Evolutionary conservation across 2,888 invertebrate genomes (phyloP).

Genomic region (Chrysodeixis includens): DNA sequence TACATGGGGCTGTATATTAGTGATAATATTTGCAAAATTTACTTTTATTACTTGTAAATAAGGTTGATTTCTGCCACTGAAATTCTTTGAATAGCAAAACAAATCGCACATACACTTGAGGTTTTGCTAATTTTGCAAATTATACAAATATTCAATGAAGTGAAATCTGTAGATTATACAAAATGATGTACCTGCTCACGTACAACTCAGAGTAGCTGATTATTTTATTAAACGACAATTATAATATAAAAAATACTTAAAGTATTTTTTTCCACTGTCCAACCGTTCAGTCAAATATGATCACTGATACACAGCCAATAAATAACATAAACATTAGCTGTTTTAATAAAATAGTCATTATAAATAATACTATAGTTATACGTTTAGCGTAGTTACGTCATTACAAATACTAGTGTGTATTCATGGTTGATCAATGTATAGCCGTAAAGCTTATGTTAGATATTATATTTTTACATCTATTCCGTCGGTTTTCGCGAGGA

Average conservation of each 20-base stretch:
- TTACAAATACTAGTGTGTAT: slow-evolving; percentile 8
- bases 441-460: not conserved
- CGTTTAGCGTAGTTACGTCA: not conserved
- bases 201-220: no score
- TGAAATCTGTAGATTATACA: no score
- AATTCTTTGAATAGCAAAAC: no score
- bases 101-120: no score
- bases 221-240: no score
- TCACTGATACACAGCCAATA: not conserved
- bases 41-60: not conserved
- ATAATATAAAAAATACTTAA: no score
- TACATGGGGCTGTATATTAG: not conserved
- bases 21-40: not conserved
- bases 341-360: slow-evolving; percentile 6
- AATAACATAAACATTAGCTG: not conserved
- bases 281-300: no score
- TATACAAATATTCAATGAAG: no score
- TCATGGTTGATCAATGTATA: slow-evolving; percentile 14
- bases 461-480: not conserved
- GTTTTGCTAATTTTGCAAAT: no score
- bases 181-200: no score
- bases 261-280: no score
- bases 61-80: not conserved
- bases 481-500: not conserved
- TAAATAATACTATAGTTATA: slow-evolving; percentile 2